These are phyloP conservation scores for Anseranas semipalmata DNA, from an alignment of 2,113 vertebrate genomes.

Conservation along the genomic window DNA sequence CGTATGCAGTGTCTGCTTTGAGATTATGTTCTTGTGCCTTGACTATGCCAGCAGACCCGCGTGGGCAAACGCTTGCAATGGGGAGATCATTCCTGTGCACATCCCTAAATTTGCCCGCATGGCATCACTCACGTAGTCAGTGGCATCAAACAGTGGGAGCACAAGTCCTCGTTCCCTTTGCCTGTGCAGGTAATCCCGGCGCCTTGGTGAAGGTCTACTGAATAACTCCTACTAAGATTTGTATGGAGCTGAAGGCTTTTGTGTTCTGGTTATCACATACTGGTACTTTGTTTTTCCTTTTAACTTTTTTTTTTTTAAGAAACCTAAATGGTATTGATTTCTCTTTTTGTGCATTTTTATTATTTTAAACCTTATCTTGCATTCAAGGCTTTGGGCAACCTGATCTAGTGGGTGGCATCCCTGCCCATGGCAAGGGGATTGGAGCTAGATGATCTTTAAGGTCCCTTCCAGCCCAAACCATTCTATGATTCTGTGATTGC, in stretches of 20 bases:
- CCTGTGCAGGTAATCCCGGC: accelerated
- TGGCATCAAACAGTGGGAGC: neutral
- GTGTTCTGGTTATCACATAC: neutral
- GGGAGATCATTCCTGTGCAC: neutral
- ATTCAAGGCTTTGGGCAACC: neutral
- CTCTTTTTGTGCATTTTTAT: neutral
- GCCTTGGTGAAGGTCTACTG: neutral
- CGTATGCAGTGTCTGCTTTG: neutral
- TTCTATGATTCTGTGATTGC: neutral
- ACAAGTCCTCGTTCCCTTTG: neutral
- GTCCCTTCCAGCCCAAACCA: neutral
- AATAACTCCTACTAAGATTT: neutral
- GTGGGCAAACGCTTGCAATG: neutral
- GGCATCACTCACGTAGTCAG: neutral
- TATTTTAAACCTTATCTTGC: neutral
- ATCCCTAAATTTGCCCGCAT: neutral
- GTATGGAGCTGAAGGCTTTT: neutral
- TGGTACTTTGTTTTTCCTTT: neutral
- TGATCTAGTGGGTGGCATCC: neutral
- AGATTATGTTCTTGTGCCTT: neutral
- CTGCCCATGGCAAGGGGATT: neutral
- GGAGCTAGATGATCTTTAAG: neutral
- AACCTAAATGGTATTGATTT: neutral
- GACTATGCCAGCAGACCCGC: neutral
- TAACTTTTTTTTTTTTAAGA: neutral